Base-by-base conservation (phyloP, 64 coral and sea anemone species). In the Anthopleura sola region DNA sequence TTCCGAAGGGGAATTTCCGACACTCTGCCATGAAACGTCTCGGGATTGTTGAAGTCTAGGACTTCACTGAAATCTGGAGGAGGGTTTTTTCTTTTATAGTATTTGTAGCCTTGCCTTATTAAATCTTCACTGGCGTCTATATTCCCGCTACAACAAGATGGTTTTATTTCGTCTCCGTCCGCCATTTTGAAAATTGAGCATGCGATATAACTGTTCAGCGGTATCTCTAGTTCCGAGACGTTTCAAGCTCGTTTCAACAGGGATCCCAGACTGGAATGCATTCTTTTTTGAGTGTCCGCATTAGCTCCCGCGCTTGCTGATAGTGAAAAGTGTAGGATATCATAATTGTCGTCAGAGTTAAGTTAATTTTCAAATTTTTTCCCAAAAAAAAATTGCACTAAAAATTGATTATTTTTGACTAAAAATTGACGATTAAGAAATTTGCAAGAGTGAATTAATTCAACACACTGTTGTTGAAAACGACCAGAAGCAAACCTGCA, bases 61-160 rank as follows among this genome's bases (percentile, higher is more conserved):
- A 98, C 96, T 90, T 94, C 92, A 31, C 80, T 87, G 75, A 98
- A 92, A 49, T 98, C 92, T 18, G 96, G 96, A 38, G 96, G 96
- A 36, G 96, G 92, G 53, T 88, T 92, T 54, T 91, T 94, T 74
- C 75, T 88, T 75, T 98, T 98, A 81, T 94, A 98, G 29, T 89
- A 92, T 38, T 98, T 98, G 75, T 98, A 94, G 40, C 93, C 96
- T 87, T 98, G 81, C 28, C 96, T 92, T 80, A 98, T 88, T 38
- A 83, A 80, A 33, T 95, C 94, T 54, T 78, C 31, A 2, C 66
- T 78, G 9, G 31, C 20, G n/a, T 24, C 71, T 46, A 49, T 24
- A 76, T 40, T 23, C 20, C 69, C 71, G 0, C 84, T 29, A 76
- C 54, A n/a, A 50, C 2, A 89, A 7, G 21, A 28, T 36, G 49